These are phyloP conservation scores for Anthopleura xanthogrammica DNA, from an alignment of 92 coral and sea anemone species.

Conservation along the genomic window DNA sequence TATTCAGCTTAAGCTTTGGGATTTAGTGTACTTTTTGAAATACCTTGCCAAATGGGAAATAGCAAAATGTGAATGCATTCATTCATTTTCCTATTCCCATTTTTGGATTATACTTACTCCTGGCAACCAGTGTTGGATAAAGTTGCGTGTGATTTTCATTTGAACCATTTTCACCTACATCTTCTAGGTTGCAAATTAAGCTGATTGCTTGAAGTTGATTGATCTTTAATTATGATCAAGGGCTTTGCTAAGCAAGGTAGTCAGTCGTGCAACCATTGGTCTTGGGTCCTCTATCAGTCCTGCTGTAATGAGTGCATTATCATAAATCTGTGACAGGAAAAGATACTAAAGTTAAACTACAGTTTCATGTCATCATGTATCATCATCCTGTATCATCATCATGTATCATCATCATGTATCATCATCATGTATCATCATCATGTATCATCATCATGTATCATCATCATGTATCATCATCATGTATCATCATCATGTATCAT, in stretches of 20 bases:
- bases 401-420: background rate
- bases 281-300: conserved; percentile 96
- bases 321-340: conserved; percentile 61
- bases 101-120: background rate
- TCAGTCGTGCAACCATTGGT: conserved; percentile 91
- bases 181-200: background rate
- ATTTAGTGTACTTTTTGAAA: background rate
- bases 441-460: background rate
- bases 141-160: background rate
- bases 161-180: background rate
- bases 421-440: background rate
- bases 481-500: background rate
- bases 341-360: background rate
- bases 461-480: background rate
- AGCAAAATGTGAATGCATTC: background rate
- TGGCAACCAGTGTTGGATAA: background rate
- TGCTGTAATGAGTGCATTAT: conserved; percentile 96
- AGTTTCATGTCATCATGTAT: background rate
- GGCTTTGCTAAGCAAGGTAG: conserved; percentile 67
- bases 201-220: background rate
- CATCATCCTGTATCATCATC: background rate
- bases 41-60: background rate
- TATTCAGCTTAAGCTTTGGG: background rate
- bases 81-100: background rate
- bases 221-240: conserved; percentile 40